Evolutionary conservation across 2,113 vertebrate species (phyloP).

Genomic region (Vireo altiloquus): DNA sequence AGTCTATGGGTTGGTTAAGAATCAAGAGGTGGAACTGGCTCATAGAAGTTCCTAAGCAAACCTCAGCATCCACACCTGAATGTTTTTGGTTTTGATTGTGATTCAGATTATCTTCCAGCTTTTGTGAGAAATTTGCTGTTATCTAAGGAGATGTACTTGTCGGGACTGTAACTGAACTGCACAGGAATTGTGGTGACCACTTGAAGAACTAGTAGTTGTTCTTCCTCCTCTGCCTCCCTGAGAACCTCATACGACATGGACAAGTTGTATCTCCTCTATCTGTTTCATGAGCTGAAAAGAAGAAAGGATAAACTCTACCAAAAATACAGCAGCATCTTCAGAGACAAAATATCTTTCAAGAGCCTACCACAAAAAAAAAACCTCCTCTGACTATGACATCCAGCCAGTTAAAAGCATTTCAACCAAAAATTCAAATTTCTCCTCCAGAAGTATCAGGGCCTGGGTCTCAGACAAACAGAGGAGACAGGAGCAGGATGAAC

Average conservation of each 20-base stretch:
- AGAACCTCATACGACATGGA: neutral
- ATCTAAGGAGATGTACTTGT: accelerated
- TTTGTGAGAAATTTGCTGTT: neutral
- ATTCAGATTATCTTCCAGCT: neutral
- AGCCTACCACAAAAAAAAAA: neutral
- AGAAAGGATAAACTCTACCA: neutral
- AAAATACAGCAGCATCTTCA: neutral
- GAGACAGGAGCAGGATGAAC: neutral
- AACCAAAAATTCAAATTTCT: neutral
- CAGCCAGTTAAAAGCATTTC: neutral
- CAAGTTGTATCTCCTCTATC: neutral
- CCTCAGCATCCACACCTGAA: neutral
- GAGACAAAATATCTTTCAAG: neutral
- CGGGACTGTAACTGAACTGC: accelerated
- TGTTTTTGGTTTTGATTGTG: neutral
- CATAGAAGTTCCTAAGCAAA: neutral
- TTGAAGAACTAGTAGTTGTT: neutral
- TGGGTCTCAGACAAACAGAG: neutral
- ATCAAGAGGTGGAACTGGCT: accelerated
- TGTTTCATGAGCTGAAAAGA: neutral
- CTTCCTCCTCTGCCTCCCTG: neutral
- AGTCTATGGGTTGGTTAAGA: neutral
- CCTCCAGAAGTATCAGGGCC: accelerated
- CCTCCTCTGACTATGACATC: neutral
- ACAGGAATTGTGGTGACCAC: accelerated